Base-by-base conservation (phyloP, 2,888 invertebrate genomes). In the Nycteola revayana region DNA sequence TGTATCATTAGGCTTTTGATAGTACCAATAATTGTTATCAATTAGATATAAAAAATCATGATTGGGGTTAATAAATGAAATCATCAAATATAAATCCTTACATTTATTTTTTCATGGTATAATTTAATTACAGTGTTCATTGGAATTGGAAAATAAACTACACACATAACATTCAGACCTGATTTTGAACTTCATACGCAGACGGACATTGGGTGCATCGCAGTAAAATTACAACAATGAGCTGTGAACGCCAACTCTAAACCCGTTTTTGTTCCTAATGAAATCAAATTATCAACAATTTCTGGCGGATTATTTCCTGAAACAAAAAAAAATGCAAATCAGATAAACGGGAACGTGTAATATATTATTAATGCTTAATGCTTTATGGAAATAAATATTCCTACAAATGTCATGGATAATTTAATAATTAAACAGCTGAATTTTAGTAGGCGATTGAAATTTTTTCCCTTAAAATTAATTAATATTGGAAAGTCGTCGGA, bases 131-230 rank as follows among this genome's bases (percentile, higher is more conserved):
- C 65, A 71, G 61, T 67, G 64, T 61, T 55, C 71, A 70, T 66
- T 85, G 83, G 84, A 85, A 84, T 80, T 72, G 51, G 64, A 69
- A 73, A 70, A 70, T 67, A 69, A 77, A 64, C 75, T 67, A 77
- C 75, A 70, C 69, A 71, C 21, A 66, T 68, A 68, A 66, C 67
- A 73, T 68, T 73, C 72, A 73, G 74, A 76, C 72, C 68, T 74
- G 75, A 66, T 76, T 74, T 77, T 74, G 71, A 78, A 81, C 73
- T 74, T 63, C 28, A 30, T 48, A 49, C 56, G 58, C 67, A 80
- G 75, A 79, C 73, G 75, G 75, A 78, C 74, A 72, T 66, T 69
- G 67, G 65, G 60, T 70, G 65, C 55, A 60, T 63, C 45, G 48
- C 55, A 53, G 49, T 44, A 47, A 51, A 61, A 53, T 49, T 44